A percentile compares a stretch with the other conserved stretches of the same genome.
phyloP scores from a whole-genome alignment of 2,113 vertebrate species.

The Bos indicus region DNA sequence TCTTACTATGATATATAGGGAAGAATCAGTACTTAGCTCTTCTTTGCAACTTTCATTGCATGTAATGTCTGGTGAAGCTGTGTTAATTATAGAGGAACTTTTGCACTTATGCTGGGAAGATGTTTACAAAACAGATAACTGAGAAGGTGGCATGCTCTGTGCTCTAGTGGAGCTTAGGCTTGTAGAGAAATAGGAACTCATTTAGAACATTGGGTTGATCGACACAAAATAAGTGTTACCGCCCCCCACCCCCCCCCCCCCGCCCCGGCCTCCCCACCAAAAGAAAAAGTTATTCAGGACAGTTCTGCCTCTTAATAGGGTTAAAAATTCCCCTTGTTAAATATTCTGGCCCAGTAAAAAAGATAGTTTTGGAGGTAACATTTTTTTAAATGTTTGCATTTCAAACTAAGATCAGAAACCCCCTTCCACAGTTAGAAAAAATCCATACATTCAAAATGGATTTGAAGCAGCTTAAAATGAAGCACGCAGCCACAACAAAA shows the following conservation, averaged over 20 bases:
- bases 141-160: neutral
- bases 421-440: neutral
- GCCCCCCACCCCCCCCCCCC: too few species aligned
- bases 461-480: conserved; percentile 13
- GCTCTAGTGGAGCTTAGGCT: neutral
- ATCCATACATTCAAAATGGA: conserved; percentile 14
- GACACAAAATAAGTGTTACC: neutral
- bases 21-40: conserved; percentile 45
- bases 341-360: neutral
- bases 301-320: neutral
- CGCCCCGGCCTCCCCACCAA: too few species aligned
- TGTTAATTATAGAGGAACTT: conserved; percentile 42
- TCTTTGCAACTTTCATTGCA: conserved; percentile 25
- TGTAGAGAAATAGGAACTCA: neutral
- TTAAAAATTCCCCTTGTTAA: neutral
- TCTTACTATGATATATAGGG: neutral
- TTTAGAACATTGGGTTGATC: neutral
- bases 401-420: conserved; percentile 16
- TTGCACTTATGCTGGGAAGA: conserved; percentile 29
- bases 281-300: neutral
- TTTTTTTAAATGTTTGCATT: conserved; percentile 35
- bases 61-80: conserved; percentile 41
- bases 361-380: neutral
- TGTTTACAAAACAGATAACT: neutral
- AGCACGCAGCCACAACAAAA: neutral